These are phyloP conservation scores for Tribolium freemani DNA, from an alignment of 2,888 invertebrate genomes.

Conservation along the genomic window DNA sequence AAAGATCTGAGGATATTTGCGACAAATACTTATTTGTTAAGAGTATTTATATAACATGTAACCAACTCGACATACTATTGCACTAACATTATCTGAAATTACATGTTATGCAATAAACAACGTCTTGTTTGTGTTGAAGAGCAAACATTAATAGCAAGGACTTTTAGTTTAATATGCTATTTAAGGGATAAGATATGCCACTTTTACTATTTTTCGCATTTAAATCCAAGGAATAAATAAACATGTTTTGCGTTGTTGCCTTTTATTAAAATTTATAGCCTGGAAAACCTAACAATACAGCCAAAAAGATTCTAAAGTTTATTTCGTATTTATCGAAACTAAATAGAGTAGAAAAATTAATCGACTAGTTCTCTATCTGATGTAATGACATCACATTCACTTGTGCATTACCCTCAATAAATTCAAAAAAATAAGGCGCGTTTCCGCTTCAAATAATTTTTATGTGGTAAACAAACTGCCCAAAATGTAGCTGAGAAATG, in stretches of 20 bases:
- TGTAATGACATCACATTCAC: neutral
- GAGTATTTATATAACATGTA: neutral
- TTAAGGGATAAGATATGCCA: too few relatives aligned
- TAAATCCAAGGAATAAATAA: neutral
- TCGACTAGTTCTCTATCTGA: neutral
- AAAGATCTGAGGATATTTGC: neutral
- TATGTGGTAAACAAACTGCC: slow-evolving; percentile 56
- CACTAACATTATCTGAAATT: neutral
- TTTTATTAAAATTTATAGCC: neutral
- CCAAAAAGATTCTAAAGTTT: neutral
- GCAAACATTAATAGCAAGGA: too few relatives aligned
- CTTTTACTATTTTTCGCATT: neutral
- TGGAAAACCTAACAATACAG: neutral
- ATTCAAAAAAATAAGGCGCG: neutral
- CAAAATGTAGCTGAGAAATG: slow-evolving; percentile 50
- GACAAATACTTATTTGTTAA: neutral
- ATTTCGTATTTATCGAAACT: neutral
- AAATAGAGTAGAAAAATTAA: neutral
- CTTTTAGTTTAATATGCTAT: too few relatives aligned
- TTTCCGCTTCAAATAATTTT: slow-evolving; percentile 26
- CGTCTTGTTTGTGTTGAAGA: too few relatives aligned
- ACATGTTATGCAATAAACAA: neutral
- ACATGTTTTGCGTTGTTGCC: neutral
- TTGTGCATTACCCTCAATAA: neutral
- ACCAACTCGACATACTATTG: neutral